phyloP scores from a whole-genome alignment of 2,797 vertebrate species.

The Lutjanus campechanus region DNA sequence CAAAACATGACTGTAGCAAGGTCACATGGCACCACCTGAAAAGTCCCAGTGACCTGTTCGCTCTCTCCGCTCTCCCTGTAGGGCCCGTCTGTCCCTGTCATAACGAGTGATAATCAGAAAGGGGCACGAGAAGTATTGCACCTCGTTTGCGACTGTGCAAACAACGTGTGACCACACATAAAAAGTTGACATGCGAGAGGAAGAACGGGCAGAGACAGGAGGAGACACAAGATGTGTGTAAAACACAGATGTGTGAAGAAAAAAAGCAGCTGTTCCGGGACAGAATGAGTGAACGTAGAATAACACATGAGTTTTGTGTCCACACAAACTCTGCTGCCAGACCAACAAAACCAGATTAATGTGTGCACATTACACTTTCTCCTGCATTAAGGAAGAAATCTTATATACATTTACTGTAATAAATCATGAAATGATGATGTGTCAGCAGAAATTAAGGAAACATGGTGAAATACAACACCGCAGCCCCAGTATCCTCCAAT shows the following conservation, averaged over 20 bases:
- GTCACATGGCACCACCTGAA: slow-evolving; percentile 61
- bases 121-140: slow-evolving; percentile 10
- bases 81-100: slow-evolving; percentile 56
- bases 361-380: too few relatives aligned
- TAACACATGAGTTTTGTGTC: too few relatives aligned
- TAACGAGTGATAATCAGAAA: slow-evolving; percentile 56
- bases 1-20: slow-evolving; percentile 21
- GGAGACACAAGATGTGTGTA: background rate
- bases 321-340: too few relatives aligned
- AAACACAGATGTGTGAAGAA: background rate
- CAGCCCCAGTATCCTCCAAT: too few relatives aligned
- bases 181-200: slow-evolving; percentile 27
- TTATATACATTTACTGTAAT: too few relatives aligned
- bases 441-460: too few relatives aligned
- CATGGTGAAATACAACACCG: too few relatives aligned
- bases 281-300: too few relatives aligned
- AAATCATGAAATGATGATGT: background rate
- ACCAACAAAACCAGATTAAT: too few relatives aligned
- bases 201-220: slow-evolving; percentile 17
- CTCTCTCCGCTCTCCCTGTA: slow-evolving; percentile 15
- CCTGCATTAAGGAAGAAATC: too few relatives aligned
- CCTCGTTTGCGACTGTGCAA: slow-evolving; percentile 36
- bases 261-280: slow-evolving; percentile 1
- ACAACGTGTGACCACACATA: slow-evolving; percentile 21
- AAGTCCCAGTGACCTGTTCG: slow-evolving; percentile 51